A percentile compares a stretch with the other conserved stretches of the same genome.
These are phyloP conservation scores for Bubo scandiacus DNA, from an alignment of 2,113 vertebrate species.

Conservation along the genomic window DNA sequence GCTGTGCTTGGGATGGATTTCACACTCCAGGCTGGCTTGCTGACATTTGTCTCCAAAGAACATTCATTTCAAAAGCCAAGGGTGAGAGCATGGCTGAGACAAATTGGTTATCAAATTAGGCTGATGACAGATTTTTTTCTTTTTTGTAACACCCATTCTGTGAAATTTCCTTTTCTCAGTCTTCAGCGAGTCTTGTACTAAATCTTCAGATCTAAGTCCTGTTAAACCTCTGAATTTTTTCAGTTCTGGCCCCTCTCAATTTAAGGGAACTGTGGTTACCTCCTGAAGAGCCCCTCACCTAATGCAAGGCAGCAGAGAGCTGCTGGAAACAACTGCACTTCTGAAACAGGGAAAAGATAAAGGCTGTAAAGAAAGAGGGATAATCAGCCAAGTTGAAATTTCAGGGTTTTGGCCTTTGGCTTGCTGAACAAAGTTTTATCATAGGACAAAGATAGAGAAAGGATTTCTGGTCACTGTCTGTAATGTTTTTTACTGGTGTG, in stretches of 20 bases:
- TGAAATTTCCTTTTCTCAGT: conserved; percentile 45
- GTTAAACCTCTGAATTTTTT: not conserved
- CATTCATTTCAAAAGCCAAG: conserved; percentile 28
- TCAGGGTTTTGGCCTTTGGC: not conserved
- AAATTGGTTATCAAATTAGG: conserved; percentile 61
- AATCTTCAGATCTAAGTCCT: not conserved
- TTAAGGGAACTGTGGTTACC: not conserved
- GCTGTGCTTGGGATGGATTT: conserved; percentile 22
- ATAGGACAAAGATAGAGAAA: not conserved
- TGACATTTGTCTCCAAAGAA: conserved; percentile 32
- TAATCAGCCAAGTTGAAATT: not conserved
- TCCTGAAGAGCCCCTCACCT: not conserved
- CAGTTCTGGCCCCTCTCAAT: not conserved
- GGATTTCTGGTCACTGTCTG: not conserved
- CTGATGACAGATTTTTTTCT: conserved; percentile 11
- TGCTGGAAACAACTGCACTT: not conserved
- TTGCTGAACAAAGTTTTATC: not conserved
- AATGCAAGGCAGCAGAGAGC: not conserved
- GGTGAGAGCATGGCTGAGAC: conserved; percentile 32
- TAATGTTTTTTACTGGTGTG: not conserved
- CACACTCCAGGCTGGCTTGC: not conserved
- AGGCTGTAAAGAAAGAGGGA: not conserved
- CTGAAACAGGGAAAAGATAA: not conserved
- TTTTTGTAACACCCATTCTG: not conserved
- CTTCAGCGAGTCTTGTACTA: not conserved